Conservation (phyloP, 2,888 invertebrate species). For the Microctonus aethiopoides region DNA sequence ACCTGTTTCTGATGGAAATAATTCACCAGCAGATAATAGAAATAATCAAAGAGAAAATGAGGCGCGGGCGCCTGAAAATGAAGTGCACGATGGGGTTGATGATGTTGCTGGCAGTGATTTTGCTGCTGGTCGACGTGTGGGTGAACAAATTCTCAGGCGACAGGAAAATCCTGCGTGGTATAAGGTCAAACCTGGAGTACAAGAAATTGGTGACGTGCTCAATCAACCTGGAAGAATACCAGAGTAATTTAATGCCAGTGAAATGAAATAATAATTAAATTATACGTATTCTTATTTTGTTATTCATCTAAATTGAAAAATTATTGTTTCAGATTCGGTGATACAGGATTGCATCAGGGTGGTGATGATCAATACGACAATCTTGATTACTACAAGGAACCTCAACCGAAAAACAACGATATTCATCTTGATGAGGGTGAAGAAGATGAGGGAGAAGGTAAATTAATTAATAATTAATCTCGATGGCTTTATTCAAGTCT, state of each 20-base stretch:
- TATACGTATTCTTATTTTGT: neutral
- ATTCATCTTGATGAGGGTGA: conserved; percentile 58
- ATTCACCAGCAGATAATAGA: conserved; percentile 33
- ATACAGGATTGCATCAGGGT: conserved; percentile 52
- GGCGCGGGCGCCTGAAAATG: conserved; percentile 21
- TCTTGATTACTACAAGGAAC: conserved; percentile 56
- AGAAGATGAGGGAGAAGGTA: conserved; percentile 58
- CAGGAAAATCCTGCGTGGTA: conserved; percentile 48
- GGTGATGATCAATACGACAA: conserved; percentile 61
- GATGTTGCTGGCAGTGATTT: conserved; percentile 16
- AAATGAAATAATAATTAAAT: neutral
- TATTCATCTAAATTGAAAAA: neutral
- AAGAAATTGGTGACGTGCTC: conserved; percentile 62
- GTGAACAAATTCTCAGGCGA: conserved; percentile 46
- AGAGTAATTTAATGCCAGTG: conserved; percentile 43
- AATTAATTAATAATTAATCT: neutral
- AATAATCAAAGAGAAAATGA: conserved; percentile 18
- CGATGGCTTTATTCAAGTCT: neutral
- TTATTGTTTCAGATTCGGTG: conserved; percentile 25
- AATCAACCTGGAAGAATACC: conserved; percentile 56
- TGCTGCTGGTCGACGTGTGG: conserved; percentile 40
- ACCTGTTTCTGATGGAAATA: conserved; percentile 4
- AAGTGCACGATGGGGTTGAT: conserved; percentile 38
- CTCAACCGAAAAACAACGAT: conserved; percentile 57
- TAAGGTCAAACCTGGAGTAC: conserved; percentile 54